Evolutionary conservation across 2,113 vertebrate genomes (phyloP).

Genomic region (Paradisaea rubra): DNA sequence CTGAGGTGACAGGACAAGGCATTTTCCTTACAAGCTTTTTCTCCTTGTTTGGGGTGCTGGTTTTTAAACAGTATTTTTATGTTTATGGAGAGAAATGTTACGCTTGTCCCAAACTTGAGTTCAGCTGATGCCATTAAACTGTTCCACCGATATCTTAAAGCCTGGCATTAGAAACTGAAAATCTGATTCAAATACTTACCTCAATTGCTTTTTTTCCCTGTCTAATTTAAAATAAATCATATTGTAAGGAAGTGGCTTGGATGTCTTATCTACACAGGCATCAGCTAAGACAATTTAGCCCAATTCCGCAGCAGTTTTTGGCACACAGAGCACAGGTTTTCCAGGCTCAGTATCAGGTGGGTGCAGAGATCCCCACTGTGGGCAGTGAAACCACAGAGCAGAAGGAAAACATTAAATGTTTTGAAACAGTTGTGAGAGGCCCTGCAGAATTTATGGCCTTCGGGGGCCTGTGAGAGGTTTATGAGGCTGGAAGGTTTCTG

Average conservation of each 20-base stretch:
- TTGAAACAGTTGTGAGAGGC: slow-evolving; percentile 8
- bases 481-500: slow-evolving; percentile 31
- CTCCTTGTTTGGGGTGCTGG: not conserved
- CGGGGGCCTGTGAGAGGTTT: not conserved
- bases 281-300: not conserved
- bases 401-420: slow-evolving; percentile 42
- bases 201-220: rapidly evolving
- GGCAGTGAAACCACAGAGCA: slow-evolving; percentile 16
- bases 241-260: not conserved
- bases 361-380: not conserved
- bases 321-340: not conserved
- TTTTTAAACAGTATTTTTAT: not conserved
- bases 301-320: not conserved
- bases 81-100: not conserved
- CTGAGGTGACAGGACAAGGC: not conserved
- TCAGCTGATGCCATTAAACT: not conserved
- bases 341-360: not conserved
- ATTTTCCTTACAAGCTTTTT: not conserved
- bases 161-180: not conserved
- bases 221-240: not conserved
- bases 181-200: not conserved
- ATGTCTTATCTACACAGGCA: not conserved
- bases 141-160: not conserved
- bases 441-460: slow-evolving; percentile 33
- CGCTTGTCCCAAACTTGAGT: not conserved